Evolutionary conservation across 2,113 vertebrate genomes (phyloP), one percentile per base, ranked within the genome.

Genomic region (Lamprologus speciosus): DNA sequence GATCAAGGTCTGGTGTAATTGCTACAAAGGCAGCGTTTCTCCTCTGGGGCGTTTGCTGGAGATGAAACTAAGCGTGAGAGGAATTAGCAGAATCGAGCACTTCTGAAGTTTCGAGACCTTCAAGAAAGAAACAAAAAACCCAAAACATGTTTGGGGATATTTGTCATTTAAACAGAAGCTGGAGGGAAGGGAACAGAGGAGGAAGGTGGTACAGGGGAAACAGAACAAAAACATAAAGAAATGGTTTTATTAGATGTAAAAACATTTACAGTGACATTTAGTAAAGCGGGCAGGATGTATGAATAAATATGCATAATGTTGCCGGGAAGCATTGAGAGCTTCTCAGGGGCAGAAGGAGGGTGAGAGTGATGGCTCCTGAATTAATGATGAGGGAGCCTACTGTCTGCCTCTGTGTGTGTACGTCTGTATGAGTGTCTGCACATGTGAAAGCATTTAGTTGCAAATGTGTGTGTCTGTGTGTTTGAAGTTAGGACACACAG

Each of bases 261-360:
- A 96, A 95, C 94, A 95, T 95, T 95, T 96, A 94, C 94, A 86
- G 91, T 96, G 96, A 95, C 95, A 96, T 96, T 96, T 94, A 95
- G 94, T 89, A 90, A 93, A 95, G 94, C 85, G 35, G 88, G 82
- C 87, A 89, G 83, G 93, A 94, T 88, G 92, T 89, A 88, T 93
- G 93, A 96, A 96, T 96, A 96, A 95, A 96, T 96, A 96, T 96
- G 96, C 95, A 96, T 95, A 94, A 96, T 94, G 92, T 93, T 93
- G 93, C 93, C 85, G 84, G 93, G 92, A 94, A 96, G 94, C 93
- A 94, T 90, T 10, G 88, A 95, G 93, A 91, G 91, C 89, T 95
- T 93, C 95, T 96, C 94, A 82, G 93, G 93, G 95, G 91, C 92
- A 91, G 93, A 87, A 93, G 93, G 93, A 94, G 93, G 88, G 91